phyloP scores from a whole-genome alignment of 2,797 vertebrate genomes.

The Scleropages formosus region DNA sequence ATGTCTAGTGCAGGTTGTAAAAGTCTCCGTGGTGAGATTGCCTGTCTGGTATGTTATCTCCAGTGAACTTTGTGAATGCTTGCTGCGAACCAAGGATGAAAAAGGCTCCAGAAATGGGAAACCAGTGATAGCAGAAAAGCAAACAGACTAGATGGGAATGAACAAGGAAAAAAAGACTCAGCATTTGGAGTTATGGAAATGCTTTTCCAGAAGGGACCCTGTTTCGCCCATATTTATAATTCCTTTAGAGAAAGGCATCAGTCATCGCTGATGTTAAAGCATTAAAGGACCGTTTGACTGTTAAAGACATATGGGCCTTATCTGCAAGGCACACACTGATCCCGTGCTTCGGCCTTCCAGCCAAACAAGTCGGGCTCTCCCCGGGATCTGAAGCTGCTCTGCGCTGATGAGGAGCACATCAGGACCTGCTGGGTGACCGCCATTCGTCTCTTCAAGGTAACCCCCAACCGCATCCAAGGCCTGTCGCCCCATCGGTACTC shows the following conservation, averaged over 20 bases:
- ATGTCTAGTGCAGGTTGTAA: constrained; percentile 38
- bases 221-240: not conserved
- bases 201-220: not conserved
- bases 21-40: constrained; percentile 32
- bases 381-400: constrained; percentile 93
- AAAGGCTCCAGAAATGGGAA: constrained; percentile 1
- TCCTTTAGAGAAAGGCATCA: too few species aligned
- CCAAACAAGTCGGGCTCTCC: constrained; percentile 82
- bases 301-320: not conserved
- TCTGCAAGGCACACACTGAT: not conserved
- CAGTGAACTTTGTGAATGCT: constrained; percentile 32
- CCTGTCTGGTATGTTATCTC: constrained; percentile 42
- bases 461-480: not conserved
- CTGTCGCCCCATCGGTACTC: not conserved
- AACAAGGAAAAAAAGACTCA: not conserved
- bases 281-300: not conserved
- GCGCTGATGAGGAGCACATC: constrained; percentile 91
- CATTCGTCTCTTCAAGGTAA: constrained; percentile 95
- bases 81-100: not conserved
- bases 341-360: constrained; percentile 80
- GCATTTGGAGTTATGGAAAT: not conserved
- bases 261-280: too few species aligned
- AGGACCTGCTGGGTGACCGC: constrained; percentile 97
- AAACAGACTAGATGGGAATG: not conserved
- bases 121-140: not conserved